Base-by-base conservation (phyloP, 2,888 invertebrate species). In the Polietes domitor region DNA sequence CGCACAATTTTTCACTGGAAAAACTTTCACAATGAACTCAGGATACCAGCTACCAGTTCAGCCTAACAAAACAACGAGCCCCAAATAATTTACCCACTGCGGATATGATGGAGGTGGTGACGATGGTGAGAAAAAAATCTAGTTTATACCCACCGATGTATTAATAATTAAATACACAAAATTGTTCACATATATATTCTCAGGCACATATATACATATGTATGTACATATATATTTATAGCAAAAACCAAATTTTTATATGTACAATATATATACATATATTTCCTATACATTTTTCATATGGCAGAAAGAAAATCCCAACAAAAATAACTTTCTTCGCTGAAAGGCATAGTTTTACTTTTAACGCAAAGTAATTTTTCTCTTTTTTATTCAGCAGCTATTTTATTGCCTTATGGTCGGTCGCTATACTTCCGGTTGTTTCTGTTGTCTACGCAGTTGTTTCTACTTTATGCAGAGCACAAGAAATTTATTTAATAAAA, bases 1-100 rank as follows among this genome's bases (percentile, higher is more conserved):
- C 47, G 79, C 72, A 79, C 47, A 79, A 76, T 82, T 82, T 82
- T 82, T 75, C 74, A 79, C 82, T 76, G 73, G 73, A 79, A 75
- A 15, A 47, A 79, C 72, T 55, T 74, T 71, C 41, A 15, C 12
- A 10, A 41, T 26, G 50, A 73, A 74, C 58, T 55, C 21, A 72
- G 0, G 43, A 37, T n/a, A 73, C 26, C 26, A 24, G 43, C 12
- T 32, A 32, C 32, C 32, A 32, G 7, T 3, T 32, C 32, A 32
- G 32, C 32, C 7, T 7, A 5, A 32, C 32, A 32, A 32, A 32
- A 32, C 3, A 32, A 32, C 63, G 41, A 2, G 41, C 41, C 41
- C 2, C 41, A 41, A 2, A 41, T 6, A 50, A 12, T 55, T 55
- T 7, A 10, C 55, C 21, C 24, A 10, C 55, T 24, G 9, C 12